phyloP scores from a whole-genome alignment of 1,140 invertebrate genomes.

The Ridgeia piscesae region DNA sequence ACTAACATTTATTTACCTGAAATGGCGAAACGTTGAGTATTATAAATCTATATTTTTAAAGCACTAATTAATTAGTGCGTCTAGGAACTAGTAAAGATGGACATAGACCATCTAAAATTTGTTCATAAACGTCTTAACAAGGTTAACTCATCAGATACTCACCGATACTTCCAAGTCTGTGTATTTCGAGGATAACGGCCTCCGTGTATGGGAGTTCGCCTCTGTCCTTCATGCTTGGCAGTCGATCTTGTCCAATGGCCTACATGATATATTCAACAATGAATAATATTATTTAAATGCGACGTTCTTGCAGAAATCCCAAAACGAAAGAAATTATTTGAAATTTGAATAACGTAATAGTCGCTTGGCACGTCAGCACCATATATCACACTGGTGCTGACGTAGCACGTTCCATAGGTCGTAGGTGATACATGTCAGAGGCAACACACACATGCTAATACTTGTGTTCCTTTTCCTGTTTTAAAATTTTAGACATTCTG shows the following conservation, averaged over 20 bases:
- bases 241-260: slow-evolving; percentile 69
- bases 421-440: too few relatives aligned
- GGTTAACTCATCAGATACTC: neutral
- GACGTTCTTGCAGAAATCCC: neutral
- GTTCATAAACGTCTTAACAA: too few relatives aligned
- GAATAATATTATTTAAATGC: neutral
- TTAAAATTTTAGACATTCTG: too few relatives aligned
- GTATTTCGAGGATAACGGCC: slow-evolving; percentile 48
- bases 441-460: too few relatives aligned
- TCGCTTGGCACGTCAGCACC: neutral
- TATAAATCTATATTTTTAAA: too few relatives aligned
- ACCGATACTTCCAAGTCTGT: slow-evolving; percentile 24
- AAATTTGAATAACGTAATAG: neutral
- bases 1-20: too few relatives aligned
- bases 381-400: neutral
- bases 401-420: too few relatives aligned
- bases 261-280: neutral
- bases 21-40: too few relatives aligned
- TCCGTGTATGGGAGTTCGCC: slow-evolving; percentile 36
- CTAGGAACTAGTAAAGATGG: too few relatives aligned
- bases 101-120: too few relatives aligned
- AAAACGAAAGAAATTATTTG: neutral
- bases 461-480: too few relatives aligned
- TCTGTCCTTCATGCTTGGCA: slow-evolving; percentile 77
- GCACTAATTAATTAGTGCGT: too few relatives aligned